Conservation (phyloP, 2,113 vertebrate genomes). For the Enhydra lutris region DNA sequence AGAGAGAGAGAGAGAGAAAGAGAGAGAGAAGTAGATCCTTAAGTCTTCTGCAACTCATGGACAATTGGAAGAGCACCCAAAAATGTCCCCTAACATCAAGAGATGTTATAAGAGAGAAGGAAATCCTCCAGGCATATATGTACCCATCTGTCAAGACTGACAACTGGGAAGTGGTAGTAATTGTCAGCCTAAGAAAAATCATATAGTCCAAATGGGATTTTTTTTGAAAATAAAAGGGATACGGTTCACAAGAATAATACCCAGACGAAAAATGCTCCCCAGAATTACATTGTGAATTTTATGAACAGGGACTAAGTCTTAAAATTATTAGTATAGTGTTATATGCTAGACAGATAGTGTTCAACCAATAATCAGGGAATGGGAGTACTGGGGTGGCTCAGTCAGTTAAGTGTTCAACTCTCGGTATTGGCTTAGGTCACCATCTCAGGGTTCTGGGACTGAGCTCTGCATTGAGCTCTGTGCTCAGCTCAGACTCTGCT, state of each 20-base stretch:
- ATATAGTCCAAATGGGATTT: not conserved
- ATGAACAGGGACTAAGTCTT: not conserved
- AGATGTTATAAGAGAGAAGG: not conserved
- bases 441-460: not conserved
- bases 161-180: not conserved
- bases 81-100: not conserved
- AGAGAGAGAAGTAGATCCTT: not conserved
- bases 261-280: not conserved
- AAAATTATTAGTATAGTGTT: not conserved
- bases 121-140: not conserved
- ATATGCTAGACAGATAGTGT: not conserved
- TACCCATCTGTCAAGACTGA: not conserved
- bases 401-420: not conserved
- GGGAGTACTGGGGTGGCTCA: not conserved
- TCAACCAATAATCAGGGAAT: not conserved
- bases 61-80: not conserved
- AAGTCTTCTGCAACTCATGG: not conserved
- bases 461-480: not conserved
- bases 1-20: no score
- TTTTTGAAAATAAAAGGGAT: not conserved
- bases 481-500: not conserved
- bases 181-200: not conserved
- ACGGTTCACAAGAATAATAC: not conserved
- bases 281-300: not conserved
- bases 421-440: not conserved